Evolutionary conservation across 2,113 vertebrate species (phyloP).

Genomic region (Gobiocypris rarus): DNA sequence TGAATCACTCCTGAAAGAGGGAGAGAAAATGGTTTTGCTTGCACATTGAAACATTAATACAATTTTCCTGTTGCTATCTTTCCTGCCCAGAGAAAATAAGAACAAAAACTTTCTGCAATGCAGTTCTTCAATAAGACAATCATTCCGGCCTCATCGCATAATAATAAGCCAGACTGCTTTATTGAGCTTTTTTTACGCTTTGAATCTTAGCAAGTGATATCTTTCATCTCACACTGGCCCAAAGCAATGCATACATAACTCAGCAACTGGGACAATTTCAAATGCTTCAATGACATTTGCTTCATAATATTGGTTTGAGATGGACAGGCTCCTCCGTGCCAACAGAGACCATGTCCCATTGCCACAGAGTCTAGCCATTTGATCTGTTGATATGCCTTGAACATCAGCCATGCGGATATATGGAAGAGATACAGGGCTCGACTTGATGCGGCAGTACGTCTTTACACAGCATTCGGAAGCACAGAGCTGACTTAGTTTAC

Average conservation of each 20-base stretch:
- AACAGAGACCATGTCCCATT: background rate
- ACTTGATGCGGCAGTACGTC: background rate
- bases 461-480: background rate
- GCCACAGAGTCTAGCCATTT: slow-evolving; percentile 4
- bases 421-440: slow-evolving; percentile 22
- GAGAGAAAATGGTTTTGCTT: slow-evolving; percentile 4
- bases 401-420: slow-evolving; percentile 49
- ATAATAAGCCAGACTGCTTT: slow-evolving; percentile 21
- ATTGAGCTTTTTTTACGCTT: background rate
- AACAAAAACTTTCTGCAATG: background rate
- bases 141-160: slow-evolving; percentile 9
- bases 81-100: slow-evolving; percentile 7
- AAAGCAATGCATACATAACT: slow-evolving; percentile 41
- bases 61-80: background rate
- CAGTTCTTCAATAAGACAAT: slow-evolving; percentile 23
- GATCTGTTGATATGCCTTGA: slow-evolving; percentile 29
- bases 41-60: slow-evolving; percentile 29
- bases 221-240: slow-evolving; percentile 29
- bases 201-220: slow-evolving; percentile 38
- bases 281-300: slow-evolving; percentile 23
- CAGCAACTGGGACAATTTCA: slow-evolving; percentile 41
- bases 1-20: background rate
- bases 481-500: background rate
- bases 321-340: slow-evolving; percentile 6
- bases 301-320: slow-evolving; percentile 46